Base-by-base conservation (phyloP, 2,797 vertebrate genomes). In the Rhinatrema bivittatum region DNA sequence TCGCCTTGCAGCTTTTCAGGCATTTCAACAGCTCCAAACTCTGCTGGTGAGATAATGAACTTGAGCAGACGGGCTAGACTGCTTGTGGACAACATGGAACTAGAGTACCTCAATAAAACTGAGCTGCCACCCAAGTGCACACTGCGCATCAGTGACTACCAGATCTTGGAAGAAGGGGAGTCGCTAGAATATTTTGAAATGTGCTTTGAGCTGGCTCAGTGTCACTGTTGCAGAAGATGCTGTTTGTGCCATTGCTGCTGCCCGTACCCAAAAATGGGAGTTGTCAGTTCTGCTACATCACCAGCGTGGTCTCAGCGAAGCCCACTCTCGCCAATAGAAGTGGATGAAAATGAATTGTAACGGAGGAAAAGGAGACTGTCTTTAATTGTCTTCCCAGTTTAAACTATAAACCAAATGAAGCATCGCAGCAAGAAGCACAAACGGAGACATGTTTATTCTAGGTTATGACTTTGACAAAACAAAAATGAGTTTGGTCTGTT, bases 31-130 rank as follows among this genome's bases (percentile, higher is more conserved):
- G 68, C 55, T 37, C 70, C 0, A 65, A 78, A 5, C 46, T 79
- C 24, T 72, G 60, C 5, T 96, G 97, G 97, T 39, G 72, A 79
- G 56, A 76, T 95, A 16, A 94, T 98, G 82, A 98, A 96, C 60
- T 28, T 93, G 70, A 98, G 93, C 67, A 86, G 84, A 74, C 90
- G 42, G 61, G 82, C 75, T 0, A 78, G 27, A 1, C 25, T 98
- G 41, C 25, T 44, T 0, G 85, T 97, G 16, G 77, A 86, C 52
- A 53, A 81, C 5, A 35, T 32, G 0, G 58, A 62, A 12, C 75
- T 97, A 52, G 70, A 44, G 22, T 86, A 89, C 64, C 67, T 98
- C 5, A 91, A 96, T 40, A 87, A 79, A 33, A 38, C 31, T 2
- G 86, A 91, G 18, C 70, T 97, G 32, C 88, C 89, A 0, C 61